A percentile compares a stretch with the other conserved stretches of the same genome.
Evolutionary conservation across 1,140 invertebrate genomes (phyloP).

Genomic region (Lasaia peninsularis): DNA sequence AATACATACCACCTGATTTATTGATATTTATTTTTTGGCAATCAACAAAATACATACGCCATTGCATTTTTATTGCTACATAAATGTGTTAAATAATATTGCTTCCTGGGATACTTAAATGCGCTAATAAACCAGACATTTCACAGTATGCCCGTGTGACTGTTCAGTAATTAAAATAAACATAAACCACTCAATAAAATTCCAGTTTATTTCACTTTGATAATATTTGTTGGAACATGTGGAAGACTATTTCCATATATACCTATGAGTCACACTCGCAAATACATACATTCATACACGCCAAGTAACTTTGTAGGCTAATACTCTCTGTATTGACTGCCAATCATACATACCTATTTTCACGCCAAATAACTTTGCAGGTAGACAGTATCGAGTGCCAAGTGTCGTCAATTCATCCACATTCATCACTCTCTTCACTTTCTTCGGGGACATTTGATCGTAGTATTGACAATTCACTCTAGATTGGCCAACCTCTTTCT

Average conservation of each 20-base stretch:
- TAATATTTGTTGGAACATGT: neutral
- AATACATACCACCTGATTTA: neutral
- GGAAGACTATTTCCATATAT: neutral
- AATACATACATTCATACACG: too few species aligned
- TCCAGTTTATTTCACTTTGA: neutral
- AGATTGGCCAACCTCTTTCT: too few species aligned
- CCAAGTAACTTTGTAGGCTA: too few species aligned
- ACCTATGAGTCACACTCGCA: too few species aligned
- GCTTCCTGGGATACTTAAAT: neutral
- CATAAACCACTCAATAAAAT: slow-evolving; percentile 17
- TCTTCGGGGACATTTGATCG: too few species aligned
- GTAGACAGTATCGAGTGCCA: too few species aligned
- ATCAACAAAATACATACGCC: neutral
- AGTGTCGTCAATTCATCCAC: too few species aligned
- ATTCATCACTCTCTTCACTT: too few species aligned
- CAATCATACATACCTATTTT: too few species aligned
- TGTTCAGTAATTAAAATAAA: slow-evolving; percentile 13
- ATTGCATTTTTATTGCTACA: neutral
- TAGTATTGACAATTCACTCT: too few species aligned
- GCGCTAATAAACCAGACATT: neutral
- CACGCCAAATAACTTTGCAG: too few species aligned
- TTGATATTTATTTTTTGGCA: neutral
- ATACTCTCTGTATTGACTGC: too few species aligned
- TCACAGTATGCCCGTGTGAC: neutral
- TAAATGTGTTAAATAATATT: neutral